These are phyloP conservation scores for Catocala fraxini DNA, from an alignment of 2,888 invertebrate species.

Conservation along the genomic window DNA sequence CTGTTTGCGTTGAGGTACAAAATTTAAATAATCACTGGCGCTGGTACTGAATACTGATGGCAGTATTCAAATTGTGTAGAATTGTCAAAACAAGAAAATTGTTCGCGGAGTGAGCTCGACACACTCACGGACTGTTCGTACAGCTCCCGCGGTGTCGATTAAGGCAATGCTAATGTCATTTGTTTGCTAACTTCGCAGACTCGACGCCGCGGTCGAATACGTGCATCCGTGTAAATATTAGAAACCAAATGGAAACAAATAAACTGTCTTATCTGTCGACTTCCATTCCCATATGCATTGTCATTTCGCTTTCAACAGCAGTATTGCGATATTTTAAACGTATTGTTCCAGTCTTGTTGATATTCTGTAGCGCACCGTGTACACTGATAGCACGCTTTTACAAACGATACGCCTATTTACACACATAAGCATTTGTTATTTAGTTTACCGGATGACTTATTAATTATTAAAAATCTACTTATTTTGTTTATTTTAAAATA, in stretches of 20 bases:
- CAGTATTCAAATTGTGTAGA: conserved; percentile 76
- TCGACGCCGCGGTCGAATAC: conserved; percentile 56
- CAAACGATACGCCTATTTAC: neutral
- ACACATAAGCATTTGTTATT: neutral
- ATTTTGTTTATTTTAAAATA: too few relatives aligned
- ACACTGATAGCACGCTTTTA: neutral
- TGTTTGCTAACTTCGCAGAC: conserved; percentile 79
- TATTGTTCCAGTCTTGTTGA: conserved; percentile 22
- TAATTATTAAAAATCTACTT: too few relatives aligned
- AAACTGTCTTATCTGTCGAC: conserved; percentile 62
- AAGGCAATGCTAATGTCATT: conserved; percentile 80
- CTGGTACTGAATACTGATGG: conserved; percentile 72
- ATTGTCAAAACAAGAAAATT: conserved; percentile 78
- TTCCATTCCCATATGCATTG: conserved; percentile 62
- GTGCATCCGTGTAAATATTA: conserved; percentile 68
- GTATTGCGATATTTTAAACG: conserved; percentile 30
- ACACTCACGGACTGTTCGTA: conserved; percentile 54
- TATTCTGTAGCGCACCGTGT: conserved; percentile 11
- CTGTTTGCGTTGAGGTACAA: conserved; percentile 71
- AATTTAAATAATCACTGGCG: conserved; percentile 77
- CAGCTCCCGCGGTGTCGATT: conserved; percentile 79
- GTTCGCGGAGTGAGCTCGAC: conserved; percentile 63
- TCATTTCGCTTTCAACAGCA: conserved; percentile 47
- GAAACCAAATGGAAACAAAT: conserved; percentile 63
- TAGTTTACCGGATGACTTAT: too few relatives aligned